Percentiles rank a stretch among this genome's conserved stretches.
phyloP scores from a whole-genome alignment of 2,113 vertebrate genomes.

The Rhombomys opimus region DNA sequence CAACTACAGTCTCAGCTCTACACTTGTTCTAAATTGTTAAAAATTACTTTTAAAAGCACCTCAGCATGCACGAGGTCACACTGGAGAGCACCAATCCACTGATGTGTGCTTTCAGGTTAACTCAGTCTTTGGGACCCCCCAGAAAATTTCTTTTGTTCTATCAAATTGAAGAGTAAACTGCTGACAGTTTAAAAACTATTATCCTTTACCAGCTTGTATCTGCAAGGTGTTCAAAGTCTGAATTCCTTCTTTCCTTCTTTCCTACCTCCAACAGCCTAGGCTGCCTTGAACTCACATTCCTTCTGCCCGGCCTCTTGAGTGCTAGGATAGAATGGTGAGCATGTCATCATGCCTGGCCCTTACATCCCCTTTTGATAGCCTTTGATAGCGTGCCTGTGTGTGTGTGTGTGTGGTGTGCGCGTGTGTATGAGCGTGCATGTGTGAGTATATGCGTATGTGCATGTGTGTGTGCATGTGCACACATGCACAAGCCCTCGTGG shows the following conservation, averaged over 20 bases:
- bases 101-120: neutral
- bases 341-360: no score
- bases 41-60: neutral
- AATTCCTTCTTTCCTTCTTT: neutral
- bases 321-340: neutral
- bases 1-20: neutral
- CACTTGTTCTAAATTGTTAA: conserved; percentile 53
- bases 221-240: neutral
- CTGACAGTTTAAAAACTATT: conserved; percentile 23
- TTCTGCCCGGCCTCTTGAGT: neutral
- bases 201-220: neutral
- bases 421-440: neutral
- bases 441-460: neutral
- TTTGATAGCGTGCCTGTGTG: neutral
- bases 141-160: conserved; percentile 41
- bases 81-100: neutral
- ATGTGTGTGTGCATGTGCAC: neutral
- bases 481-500: no score
- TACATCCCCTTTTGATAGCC: neutral
- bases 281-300: neutral
- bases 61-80: neutral
- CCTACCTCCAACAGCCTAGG: neutral
- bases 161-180: conserved; percentile 22
- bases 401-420: neutral
- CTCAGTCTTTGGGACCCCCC: conserved; percentile 50